Base-by-base conservation (phyloP, 2,888 invertebrate genomes). In the Reticulitermes lucifugus region DNA sequence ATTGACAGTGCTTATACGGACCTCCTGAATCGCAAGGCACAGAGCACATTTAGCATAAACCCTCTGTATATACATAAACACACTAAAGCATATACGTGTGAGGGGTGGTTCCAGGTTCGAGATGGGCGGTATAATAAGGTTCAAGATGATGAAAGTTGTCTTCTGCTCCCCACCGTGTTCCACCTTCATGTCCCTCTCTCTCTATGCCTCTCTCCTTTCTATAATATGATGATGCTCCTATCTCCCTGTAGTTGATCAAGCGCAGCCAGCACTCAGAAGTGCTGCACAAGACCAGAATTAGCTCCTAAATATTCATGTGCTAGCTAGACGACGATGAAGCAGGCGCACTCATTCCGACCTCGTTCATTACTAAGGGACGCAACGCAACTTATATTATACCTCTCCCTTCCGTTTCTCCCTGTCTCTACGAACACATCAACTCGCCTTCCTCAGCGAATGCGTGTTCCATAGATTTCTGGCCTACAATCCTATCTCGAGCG, bases 241-340 rank as follows among this genome's bases (percentile, higher is more conserved):
- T 83, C 73, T 75, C 85, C n/a, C 80, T 41, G 35, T 21, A 85
- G 75, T 86, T 83, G 84, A 86, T 85, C 86, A 86, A 79, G 84
- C 84, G 83, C 65, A 73, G 51, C 83, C 70, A 60, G n/a, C 21
- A 7, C 55, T 55, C 18, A 43, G 73, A 43, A 73, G 60, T 12
- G 46, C 70, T 55, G 51, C 29, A 41, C 80, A 71, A 71, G 84
- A 79, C 79, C 79, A 29, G 86, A 86, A 87, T 87, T 87, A 86
- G 85, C 87, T 87, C 84, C 86, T 87, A 87, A 87, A 87, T 87
- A 87, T 87, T 87, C 87, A 87, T 87, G 87, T 73, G 87, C 87
- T 82, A 75, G 86, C 59, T 60, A 59, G 60, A 59, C 60, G 59
- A 55, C 55, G 55, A 18, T 55, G 55, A 55, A 55, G 55, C 55